Conservation (phyloP, 2,113 vertebrate genomes). For the Atlantisia rogersi region DNA sequence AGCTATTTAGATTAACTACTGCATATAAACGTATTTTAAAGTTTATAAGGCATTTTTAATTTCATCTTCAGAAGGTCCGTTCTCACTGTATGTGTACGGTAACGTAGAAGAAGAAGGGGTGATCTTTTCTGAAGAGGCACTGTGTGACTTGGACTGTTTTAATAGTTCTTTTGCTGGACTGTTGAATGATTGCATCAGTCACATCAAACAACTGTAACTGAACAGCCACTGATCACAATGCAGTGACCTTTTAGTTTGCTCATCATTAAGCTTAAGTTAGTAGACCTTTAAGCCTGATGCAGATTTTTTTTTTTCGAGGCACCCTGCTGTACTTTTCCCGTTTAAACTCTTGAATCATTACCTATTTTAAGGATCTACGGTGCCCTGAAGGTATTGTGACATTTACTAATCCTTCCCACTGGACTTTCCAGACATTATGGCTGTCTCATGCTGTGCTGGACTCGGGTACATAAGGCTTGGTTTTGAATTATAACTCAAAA, state of each 20-base stretch:
- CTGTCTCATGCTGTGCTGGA: constrained; percentile 36
- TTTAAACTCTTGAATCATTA: constrained; percentile 52
- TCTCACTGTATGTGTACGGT: rapidly evolving
- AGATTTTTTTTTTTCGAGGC: constrained; percentile 14
- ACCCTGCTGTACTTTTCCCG: constrained; percentile 28
- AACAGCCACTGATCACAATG: neutral
- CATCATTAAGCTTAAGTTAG: constrained; percentile 24
- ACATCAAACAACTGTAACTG: neutral
- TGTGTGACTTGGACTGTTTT: neutral
- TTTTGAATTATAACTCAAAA: constrained; percentile 2
- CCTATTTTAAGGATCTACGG: constrained; percentile 55
- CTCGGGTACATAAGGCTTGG: constrained; percentile 2
- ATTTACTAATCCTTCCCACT: constrained; percentile 68
- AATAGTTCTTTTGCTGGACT: neutral
- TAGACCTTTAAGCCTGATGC: constrained; percentile 43
- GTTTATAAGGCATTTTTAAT: neutral
- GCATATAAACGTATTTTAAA: neutral
- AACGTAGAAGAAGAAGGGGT: neutral
- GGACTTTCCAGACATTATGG: constrained; percentile 42
- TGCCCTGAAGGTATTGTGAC: constrained; percentile 61
- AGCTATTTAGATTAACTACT: neutral
- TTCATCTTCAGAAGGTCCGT: neutral
- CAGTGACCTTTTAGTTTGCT: constrained; percentile 47
- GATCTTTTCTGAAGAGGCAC: neutral
- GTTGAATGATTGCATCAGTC: neutral